Base-by-base conservation (phyloP, 2,797 vertebrate species). In the Oceanodroma leucorhoa region DNA sequence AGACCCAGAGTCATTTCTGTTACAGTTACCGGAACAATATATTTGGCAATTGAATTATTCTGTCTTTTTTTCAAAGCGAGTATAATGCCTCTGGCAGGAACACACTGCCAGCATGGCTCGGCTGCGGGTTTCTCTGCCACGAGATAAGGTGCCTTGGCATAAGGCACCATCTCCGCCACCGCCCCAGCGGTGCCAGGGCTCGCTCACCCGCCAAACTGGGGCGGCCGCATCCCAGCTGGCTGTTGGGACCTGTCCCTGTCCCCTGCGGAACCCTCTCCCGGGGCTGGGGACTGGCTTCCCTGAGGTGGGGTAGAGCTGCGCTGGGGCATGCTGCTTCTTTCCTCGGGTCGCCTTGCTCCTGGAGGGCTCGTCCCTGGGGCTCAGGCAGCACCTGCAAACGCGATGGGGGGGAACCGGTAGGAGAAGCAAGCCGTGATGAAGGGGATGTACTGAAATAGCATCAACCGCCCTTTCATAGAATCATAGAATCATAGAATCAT, bases 11-110 rank as follows among this genome's bases (percentile, higher is more conserved):
- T 19, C 26, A 15, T 55, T 89, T 66, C 94, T 90, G 87, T 15
- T 51, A 40, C 45, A 22, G 30, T 77, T 75, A 55, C 67, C 6
- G 32, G 88, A 97, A 98, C 97, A 97, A 97, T 95, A 58, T 45
- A n/a, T 79, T 87, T 97, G 96, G 92, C 96, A 93, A 78, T 34
- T 65, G 70, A 94, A 73, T 26, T 32, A 85, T 55, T 40, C 95
- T 60, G 60, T 10, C 16, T 89, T 60, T 79, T 90, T 90, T 89
- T 94, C 94, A 70, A 95, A 84, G 91, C 11, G 57, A 91, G 73
- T 76, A 69, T 73, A 80, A 77, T 72, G 89, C 77, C 87, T 72
- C 89, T 92, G 93, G 94, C 83, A 90, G 50, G 53, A 45, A 24
- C 53, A 36, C 0, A 0, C 41, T 90, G 84, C 91, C 90, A 92